A percentile compares a stretch with the other conserved stretches of the same genome.
phyloP scores from a whole-genome alignment of 2,888 invertebrate species.

The Netelia fuscicornis region DNA sequence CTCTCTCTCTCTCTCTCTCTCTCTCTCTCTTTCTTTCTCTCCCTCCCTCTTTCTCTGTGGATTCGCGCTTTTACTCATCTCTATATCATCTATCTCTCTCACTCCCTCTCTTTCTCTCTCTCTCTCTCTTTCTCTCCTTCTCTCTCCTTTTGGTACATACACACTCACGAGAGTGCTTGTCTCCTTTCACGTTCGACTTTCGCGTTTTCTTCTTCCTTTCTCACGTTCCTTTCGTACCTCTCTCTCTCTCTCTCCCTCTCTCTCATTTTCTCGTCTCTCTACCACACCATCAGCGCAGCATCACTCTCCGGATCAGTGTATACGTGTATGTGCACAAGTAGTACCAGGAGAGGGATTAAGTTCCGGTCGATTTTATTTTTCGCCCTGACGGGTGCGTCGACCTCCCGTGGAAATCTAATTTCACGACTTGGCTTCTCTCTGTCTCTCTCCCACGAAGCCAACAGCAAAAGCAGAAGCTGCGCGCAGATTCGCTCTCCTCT shows the following conservation, averaged over 20 bases:
- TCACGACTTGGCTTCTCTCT: conserved; percentile 69
- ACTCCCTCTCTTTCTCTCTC: conserved; percentile 34
- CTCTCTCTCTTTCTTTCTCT: conserved; percentile 29
- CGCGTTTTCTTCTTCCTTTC: conserved; percentile 61
- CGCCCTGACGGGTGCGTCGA: conserved; percentile 68
- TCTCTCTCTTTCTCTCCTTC: conserved; percentile 31
- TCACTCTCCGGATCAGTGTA: conserved; percentile 42
- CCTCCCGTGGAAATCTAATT: conserved; percentile 74
- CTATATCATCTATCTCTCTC: conserved; percentile 55
- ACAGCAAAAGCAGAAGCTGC: conserved; percentile 36
- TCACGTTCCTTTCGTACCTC: background rate
- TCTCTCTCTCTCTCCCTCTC: conserved; percentile 4
- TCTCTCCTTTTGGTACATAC: conserved; percentile 35
- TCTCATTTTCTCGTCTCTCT: conserved; percentile 14
- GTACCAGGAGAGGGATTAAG: conserved; percentile 72
- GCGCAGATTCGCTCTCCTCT: conserved; percentile 12
- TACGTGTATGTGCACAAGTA: conserved; percentile 31
- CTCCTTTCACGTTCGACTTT: conserved; percentile 43
- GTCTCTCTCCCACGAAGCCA: conserved; percentile 51
- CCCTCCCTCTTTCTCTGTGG: conserved; percentile 39
- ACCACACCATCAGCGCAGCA: conserved; percentile 11
- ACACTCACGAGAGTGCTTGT: background rate
- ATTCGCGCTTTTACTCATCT: conserved; percentile 64
- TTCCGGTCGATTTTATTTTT: conserved; percentile 73
- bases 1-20: conserved; percentile 30